Evolutionary conservation across 2,113 vertebrate genomes (phyloP).

Genomic region (Tauraco erythrolophus): DNA sequence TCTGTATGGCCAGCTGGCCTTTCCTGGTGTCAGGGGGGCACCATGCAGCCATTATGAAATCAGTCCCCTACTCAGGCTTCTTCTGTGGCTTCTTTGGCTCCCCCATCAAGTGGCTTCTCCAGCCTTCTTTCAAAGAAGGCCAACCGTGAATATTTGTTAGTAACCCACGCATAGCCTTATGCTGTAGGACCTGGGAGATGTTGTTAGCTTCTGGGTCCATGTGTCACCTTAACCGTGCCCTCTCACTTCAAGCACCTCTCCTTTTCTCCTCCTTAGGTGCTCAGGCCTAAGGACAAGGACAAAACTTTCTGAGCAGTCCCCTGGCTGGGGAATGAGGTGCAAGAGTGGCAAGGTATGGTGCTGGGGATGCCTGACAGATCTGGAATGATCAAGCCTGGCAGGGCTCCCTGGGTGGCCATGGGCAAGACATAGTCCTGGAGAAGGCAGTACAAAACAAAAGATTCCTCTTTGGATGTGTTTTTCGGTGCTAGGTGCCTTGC

Average conservation of each 20-base stretch:
- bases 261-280: neutral
- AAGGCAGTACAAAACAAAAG: neutral
- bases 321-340: neutral
- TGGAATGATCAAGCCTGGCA: neutral
- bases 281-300: neutral
- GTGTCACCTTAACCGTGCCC: neutral
- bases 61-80: neutral
- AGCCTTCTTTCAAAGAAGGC: neutral
- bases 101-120: accelerated
- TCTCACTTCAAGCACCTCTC: neutral
- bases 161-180: neutral
- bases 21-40: neutral
- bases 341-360: neutral
- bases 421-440: neutral
- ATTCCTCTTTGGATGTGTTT: neutral
- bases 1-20: neutral
- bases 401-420: neutral
- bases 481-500: neutral
- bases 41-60: neutral
- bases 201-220: neutral
- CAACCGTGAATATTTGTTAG: neutral
- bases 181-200: neutral
- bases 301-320: neutral
- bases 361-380: neutral
- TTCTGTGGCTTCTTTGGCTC: neutral